Conservation (phyloP, 2,113 vertebrate genomes). For the Larimichthys polyactis region DNA sequence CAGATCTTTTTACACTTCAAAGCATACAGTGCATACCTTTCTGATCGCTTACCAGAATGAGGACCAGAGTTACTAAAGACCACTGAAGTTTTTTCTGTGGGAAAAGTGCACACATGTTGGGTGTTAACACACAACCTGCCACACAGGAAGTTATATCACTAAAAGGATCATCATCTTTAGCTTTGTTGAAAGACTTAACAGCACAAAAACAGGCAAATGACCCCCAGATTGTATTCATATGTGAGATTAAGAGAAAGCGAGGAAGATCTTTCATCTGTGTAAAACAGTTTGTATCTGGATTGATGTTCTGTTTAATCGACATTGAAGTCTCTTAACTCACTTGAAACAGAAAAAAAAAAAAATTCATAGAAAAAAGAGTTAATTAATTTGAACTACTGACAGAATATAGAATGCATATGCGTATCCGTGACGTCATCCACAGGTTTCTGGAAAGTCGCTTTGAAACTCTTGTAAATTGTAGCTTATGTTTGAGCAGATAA, state of each 20-base stretch:
- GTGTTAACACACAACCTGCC: constrained; percentile 25
- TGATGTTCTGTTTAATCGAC: neutral
- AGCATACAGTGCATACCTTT: constrained; percentile 45
- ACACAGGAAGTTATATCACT: neutral
- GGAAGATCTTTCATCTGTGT: neutral
- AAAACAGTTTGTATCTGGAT: neutral
- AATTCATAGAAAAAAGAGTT: too few relatives aligned
- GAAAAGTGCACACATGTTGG: constrained; percentile 47
- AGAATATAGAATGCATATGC: too few relatives aligned
- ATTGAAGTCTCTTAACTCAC: too few relatives aligned
- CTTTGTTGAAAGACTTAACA: neutral
- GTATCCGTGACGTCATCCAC: too few relatives aligned
- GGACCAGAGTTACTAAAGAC: neutral
- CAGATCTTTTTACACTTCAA: constrained; percentile 63
- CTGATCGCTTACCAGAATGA: neutral
- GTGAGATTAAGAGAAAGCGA: neutral
- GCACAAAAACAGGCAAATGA: constrained; percentile 3
- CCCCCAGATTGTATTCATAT: constrained; percentile 22
- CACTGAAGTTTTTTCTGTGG: neutral
- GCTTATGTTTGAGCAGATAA: too few relatives aligned
- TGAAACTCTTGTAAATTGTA: too few relatives aligned
- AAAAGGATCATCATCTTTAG: constrained; percentile 4
- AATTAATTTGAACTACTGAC: neutral
- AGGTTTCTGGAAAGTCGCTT: too few relatives aligned
- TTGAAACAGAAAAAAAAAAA: too few relatives aligned